These are phyloP conservation scores for Hirundo rustica DNA, from an alignment of 2,797 vertebrate genomes.

Conservation along the genomic window DNA sequence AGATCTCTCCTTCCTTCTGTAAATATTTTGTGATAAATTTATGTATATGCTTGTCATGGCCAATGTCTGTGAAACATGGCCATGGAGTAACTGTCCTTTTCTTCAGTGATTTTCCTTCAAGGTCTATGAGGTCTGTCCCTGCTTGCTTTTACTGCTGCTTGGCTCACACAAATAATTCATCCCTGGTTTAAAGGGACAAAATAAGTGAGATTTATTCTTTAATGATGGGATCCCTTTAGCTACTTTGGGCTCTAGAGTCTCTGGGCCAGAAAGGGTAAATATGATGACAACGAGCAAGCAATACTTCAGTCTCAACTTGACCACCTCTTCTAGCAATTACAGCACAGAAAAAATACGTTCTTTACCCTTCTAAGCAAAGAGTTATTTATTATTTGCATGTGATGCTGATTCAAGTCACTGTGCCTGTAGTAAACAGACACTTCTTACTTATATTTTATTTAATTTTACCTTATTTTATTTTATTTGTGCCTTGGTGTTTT, in stretches of 20 bases:
- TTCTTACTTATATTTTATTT: background rate
- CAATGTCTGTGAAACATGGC: background rate
- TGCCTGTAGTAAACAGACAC: background rate
- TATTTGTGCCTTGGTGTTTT: background rate
- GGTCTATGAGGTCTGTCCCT: background rate
- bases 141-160: background rate
- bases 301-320: constrained; percentile 12
- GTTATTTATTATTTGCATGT: background rate
- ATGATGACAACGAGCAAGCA: background rate
- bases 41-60: background rate
- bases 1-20: background rate
- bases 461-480: background rate
- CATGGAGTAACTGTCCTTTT: background rate
- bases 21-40: background rate
- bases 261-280: constrained; percentile 41
- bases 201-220: constrained; percentile 59
- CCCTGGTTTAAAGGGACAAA: constrained; percentile 44
- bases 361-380: background rate
- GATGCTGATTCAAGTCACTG: background rate
- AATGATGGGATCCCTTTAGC: constrained; percentile 47
- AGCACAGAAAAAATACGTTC: background rate
- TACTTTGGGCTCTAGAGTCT: constrained; percentile 27
- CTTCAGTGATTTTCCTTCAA: background rate
- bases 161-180: background rate
- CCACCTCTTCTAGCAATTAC: background rate